These are phyloP conservation scores for Willisornis vidua DNA, from an alignment of 2,113 vertebrate genomes.

Conservation along the genomic window DNA sequence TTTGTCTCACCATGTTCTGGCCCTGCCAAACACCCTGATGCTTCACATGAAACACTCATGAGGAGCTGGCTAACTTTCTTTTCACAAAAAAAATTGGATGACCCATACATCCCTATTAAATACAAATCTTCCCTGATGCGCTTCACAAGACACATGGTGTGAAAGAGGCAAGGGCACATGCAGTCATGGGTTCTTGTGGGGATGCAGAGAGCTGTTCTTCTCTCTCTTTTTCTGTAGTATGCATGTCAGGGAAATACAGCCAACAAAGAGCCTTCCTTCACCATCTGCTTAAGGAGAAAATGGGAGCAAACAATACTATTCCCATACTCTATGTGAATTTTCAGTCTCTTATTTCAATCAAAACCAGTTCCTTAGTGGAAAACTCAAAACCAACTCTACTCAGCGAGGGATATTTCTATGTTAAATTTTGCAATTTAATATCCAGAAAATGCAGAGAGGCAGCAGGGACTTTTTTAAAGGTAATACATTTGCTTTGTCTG, in stretches of 20 bases:
- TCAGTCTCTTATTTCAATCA: conserved; percentile 16
- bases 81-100: background rate
- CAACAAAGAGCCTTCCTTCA: background rate
- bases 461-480: background rate
- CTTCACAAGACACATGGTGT: background rate
- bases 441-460: background rate
- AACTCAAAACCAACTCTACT: background rate
- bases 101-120: background rate
- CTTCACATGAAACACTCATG: background rate
- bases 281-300: background rate
- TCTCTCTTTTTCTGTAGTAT: background rate
- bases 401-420: background rate
- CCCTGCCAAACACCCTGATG: background rate
- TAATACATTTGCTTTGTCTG: background rate
- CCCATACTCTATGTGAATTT: background rate
- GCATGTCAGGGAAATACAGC: background rate
- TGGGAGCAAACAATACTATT: background rate
- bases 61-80: background rate
- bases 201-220: background rate
- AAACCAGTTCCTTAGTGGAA: background rate
- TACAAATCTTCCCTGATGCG: background rate
- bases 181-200: background rate
- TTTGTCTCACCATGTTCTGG: background rate
- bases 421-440: background rate
- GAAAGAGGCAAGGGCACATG: background rate